Percentiles rank a stretch among this genome's conserved stretches.
phyloP scores from a whole-genome alignment of 2,888 invertebrate species.

The Salpingus planirostris region DNA sequence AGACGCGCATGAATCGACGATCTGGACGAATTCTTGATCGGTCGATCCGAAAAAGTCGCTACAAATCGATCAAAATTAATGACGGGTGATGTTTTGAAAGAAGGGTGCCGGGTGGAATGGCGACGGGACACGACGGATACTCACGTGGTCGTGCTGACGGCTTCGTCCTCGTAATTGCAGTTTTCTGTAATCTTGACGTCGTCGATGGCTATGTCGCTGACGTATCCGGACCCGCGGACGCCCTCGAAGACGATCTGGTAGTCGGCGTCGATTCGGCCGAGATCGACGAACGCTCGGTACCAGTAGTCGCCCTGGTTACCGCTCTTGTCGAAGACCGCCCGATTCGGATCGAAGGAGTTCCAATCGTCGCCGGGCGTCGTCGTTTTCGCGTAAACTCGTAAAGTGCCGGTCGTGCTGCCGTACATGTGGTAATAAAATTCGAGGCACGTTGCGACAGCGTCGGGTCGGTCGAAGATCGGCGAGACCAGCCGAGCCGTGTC shows the following conservation, averaged over 20 bases:
- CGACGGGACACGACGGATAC: no score
- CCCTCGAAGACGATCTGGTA: conserved; percentile 70
- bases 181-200: conserved; percentile 60
- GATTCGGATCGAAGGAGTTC: conserved; percentile 41
- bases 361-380: conserved; percentile 37
- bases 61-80: no score
- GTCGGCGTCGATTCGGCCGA: conserved; percentile 40
- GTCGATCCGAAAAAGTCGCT: background rate
- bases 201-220: conserved; percentile 75
- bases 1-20: conserved; percentile 45
- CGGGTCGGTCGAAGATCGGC: conserved; percentile 50
- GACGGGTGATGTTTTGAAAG: no score
- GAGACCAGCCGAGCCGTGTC: conserved; percentile 66
- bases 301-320: conserved; percentile 66
- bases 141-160: conserved; percentile 27
- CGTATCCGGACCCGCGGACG: conserved; percentile 54
- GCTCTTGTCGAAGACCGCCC: conserved; percentile 50
- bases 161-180: conserved; percentile 41
- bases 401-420: conserved; percentile 51
- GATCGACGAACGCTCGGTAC: conserved; percentile 47
- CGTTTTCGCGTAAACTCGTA: conserved; percentile 47
- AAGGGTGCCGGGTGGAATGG: background rate
- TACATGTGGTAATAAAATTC: conserved; percentile 74
- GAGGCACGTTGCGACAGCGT: conserved; percentile 43
- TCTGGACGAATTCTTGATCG: conserved; percentile 4